Conservation (phyloP, 2,797 vertebrate genomes). For the Clarias fuscus region DNA sequence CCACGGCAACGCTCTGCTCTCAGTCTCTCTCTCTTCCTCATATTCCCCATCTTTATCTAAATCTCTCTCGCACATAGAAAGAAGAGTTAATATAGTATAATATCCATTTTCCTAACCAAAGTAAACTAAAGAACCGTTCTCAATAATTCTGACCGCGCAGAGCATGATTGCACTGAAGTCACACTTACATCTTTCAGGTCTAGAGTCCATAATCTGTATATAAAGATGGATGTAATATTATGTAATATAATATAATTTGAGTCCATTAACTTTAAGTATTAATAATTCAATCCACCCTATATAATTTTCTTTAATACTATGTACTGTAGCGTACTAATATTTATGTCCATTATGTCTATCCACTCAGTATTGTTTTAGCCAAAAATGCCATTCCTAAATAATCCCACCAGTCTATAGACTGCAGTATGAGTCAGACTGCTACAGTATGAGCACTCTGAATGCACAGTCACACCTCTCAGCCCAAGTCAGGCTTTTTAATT, state of each 20-base stretch:
- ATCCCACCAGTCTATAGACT: constrained; percentile 6
- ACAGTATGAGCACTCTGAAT: constrained; percentile 35
- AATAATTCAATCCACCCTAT: neutral
- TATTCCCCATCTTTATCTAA: constrained; percentile 29
- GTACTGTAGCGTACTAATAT: neutral
- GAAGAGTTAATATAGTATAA: constrained; percentile 17
- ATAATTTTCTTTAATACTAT: neutral
- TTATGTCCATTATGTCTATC: neutral
- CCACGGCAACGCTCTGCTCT: constrained; percentile 55
- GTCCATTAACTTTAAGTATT: neutral
- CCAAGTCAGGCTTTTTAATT: constrained; percentile 22
- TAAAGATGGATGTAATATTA: neutral
- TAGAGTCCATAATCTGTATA: neutral
- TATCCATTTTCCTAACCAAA: constrained; percentile 4
- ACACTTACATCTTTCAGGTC: neutral
- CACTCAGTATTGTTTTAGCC: neutral
- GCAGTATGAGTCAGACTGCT: constrained; percentile 41
- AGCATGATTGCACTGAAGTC: neutral
- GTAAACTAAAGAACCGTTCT: neutral
- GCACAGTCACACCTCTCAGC: constrained; percentile 25
- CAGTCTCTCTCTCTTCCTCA: constrained; percentile 22
- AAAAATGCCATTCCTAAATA: neutral
- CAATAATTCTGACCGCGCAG: neutral
- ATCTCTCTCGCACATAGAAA: constrained; percentile 14
- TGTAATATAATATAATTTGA: neutral